Evolutionary conservation across 2,888 invertebrate species (phyloP), one percentile per base, ranked within the genome.

Genomic region (Smittia aterrima): DNA sequence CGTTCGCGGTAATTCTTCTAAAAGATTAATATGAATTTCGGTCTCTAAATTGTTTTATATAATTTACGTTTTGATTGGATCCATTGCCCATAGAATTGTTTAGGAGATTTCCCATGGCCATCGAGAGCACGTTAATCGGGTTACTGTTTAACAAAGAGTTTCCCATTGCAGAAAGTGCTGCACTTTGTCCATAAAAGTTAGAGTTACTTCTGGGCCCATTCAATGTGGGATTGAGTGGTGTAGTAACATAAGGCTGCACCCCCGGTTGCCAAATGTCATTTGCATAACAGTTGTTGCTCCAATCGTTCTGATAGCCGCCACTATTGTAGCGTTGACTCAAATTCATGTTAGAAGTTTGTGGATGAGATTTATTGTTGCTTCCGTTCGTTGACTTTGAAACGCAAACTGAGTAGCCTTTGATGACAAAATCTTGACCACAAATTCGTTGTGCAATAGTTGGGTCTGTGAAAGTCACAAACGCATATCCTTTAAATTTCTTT

Each of bases 401-500:
- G 25, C 70, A 70, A 22, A 70, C 25, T 1, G 70, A 70, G n/a
- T 70, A 70, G 16, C 70, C 70, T 54, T 70, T 70, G 24, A 70
- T 41, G 20, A 70, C 41, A 54, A 70, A 70, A 53, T 70, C 70
- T 18, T 70, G 70, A 1, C 70, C 70, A 32, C 70, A 70, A 2
- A 70, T 41, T 16, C 22, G 22, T 16, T 27, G 27, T 4, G 70
- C 70, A 4, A 70, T 18, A n/a, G 47, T 25, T 1, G 53, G 25
- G 53, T 70, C 54, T 11, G 54, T 25, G 9, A 70, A 70, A 3
- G 70, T 70, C 0, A 70, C 53, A 13, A 70, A 70, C 4, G 70
- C 70, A 70, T 70, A 70, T 54, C 70, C 70, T 27, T 70, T 70
- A 18, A 70, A 70, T 16, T 70, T 70, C 22, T 70, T 70, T 0